phyloP scores from a whole-genome alignment of 2,113 vertebrate genomes.

The Phoenicopterus ruber region DNA sequence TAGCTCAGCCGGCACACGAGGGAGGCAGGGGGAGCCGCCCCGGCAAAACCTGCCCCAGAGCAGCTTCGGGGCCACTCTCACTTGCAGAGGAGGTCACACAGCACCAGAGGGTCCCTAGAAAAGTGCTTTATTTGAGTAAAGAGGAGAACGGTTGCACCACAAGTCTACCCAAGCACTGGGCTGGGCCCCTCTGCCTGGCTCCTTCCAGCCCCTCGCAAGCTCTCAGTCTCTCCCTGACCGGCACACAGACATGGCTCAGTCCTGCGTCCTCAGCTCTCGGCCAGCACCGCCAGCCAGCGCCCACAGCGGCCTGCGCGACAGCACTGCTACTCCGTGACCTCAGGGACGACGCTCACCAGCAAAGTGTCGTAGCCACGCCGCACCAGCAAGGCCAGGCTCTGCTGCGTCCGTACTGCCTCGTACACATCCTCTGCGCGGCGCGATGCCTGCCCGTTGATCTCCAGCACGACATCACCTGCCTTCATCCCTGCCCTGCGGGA shows the following conservation, averaged over 20 bases:
- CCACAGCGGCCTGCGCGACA: rapidly evolving
- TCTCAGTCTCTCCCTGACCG: not conserved
- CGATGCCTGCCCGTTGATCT: conserved; percentile 75
- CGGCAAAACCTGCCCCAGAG: rapidly evolving
- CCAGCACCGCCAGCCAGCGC: not conserved
- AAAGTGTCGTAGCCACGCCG: conserved; percentile 75
- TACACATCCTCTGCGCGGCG: conserved; percentile 88
- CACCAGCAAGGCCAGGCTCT: conserved; percentile 82
- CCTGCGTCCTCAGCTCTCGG: not conserved
- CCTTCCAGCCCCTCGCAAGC: not conserved
- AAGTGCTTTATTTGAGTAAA: conserved; percentile 38
- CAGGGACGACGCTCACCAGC: conserved; percentile 83
- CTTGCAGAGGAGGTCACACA: not conserved
- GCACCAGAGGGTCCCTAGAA: not conserved
- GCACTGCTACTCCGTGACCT: conserved; percentile 78
- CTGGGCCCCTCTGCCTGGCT: not conserved
- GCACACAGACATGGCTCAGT: not conserved
- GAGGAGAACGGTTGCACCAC: not conserved
- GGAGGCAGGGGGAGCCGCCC: not conserved
- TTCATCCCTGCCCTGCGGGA: conserved; percentile 75
- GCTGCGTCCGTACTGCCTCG: conserved; percentile 79
- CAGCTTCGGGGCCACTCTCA: rapidly evolving
- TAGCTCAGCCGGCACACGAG: not conserved
- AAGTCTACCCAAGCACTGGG: not conserved
- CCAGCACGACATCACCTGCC: conserved; percentile 76